Percentiles rank a stretch among this genome's conserved stretches.
Conservation (phyloP, 2,888 invertebrate genomes). For the Hedychridium roseum region DNA sequence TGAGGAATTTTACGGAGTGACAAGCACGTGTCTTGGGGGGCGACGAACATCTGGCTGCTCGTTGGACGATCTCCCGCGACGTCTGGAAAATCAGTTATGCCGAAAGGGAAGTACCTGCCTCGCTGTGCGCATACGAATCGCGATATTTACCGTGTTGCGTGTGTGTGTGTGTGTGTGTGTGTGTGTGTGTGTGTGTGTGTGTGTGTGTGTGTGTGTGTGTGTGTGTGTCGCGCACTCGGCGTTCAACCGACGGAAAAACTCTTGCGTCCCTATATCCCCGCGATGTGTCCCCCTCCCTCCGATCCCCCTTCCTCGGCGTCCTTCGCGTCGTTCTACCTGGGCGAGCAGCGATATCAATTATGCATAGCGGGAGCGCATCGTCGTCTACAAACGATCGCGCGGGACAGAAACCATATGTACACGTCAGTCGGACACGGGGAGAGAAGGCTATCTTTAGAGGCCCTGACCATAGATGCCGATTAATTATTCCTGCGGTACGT, state of each 20-base stretch:
- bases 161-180: not conserved
- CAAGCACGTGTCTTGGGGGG: not conserved
- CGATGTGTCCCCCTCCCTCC: too few species aligned
- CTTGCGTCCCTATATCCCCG: too few species aligned
- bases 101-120: too few species aligned
- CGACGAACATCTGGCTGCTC: not conserved
- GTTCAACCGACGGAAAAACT: too few species aligned
- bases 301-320: too few species aligned
- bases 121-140: constrained; percentile 1
- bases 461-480: constrained; percentile 45
- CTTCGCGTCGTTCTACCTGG: constrained; percentile 28
- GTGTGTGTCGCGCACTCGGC: too few species aligned
- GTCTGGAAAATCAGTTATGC: too few species aligned
- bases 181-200: not conserved
- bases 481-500: constrained; percentile 42
- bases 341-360: constrained; percentile 45
- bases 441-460: constrained; percentile 45
- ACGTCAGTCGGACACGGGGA: constrained; percentile 27
- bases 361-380: constrained; percentile 32
- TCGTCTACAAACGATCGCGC: constrained; percentile 33
- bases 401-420: constrained; percentile 28
- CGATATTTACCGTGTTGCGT: constrained; percentile 7
- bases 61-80: too few species aligned
- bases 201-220: not conserved
- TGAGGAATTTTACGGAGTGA: not conserved